Conservation (phyloP, 2,888 invertebrate genomes). For the Chalcosyrphus nemorum region DNA sequence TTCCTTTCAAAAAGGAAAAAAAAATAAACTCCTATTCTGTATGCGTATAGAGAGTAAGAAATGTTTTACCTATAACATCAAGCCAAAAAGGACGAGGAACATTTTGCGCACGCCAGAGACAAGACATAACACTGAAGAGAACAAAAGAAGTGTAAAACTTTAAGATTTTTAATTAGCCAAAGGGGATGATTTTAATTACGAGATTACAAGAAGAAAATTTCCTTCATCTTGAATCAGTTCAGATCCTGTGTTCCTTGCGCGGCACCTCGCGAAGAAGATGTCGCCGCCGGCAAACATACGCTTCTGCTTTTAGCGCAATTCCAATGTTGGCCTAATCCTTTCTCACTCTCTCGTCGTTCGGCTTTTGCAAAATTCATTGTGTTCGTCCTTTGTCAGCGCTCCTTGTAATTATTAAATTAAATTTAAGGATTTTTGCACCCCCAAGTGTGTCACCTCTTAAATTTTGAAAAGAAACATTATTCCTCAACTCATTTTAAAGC, state of each 20-base stretch:
- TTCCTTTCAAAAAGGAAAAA: constrained; percentile 25
- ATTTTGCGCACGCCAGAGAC: constrained; percentile 36
- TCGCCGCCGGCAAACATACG: constrained; percentile 57
- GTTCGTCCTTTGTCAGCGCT: not conserved
- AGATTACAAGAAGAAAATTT: constrained; percentile 73
- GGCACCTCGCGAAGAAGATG: constrained; percentile 45
- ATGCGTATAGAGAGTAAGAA: constrained; percentile 46
- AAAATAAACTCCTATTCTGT: constrained; percentile 33
- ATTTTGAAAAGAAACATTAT: too few relatives aligned
- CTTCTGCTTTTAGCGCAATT: constrained; percentile 14
- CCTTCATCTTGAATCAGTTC: constrained; percentile 63
- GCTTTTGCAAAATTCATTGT: constrained; percentile 24
- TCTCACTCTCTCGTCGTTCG: constrained; percentile 10
- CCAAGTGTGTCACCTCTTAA: too few relatives aligned
- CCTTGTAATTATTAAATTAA: constrained; percentile 21
- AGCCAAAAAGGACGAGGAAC: constrained; percentile 33
- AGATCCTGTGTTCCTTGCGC: constrained; percentile 12
- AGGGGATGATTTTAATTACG: constrained; percentile 76
- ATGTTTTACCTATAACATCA: not conserved
- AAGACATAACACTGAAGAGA: constrained; percentile 12
- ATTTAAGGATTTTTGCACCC: not conserved
- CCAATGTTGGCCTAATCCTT: constrained; percentile 52
- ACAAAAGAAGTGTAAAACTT: constrained; percentile 73
- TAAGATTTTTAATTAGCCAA: constrained; percentile 75
- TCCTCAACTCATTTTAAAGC: not conserved